These are phyloP conservation scores for Microtus montanus DNA, from an alignment of 2,113 vertebrate genomes.

Conservation along the genomic window DNA sequence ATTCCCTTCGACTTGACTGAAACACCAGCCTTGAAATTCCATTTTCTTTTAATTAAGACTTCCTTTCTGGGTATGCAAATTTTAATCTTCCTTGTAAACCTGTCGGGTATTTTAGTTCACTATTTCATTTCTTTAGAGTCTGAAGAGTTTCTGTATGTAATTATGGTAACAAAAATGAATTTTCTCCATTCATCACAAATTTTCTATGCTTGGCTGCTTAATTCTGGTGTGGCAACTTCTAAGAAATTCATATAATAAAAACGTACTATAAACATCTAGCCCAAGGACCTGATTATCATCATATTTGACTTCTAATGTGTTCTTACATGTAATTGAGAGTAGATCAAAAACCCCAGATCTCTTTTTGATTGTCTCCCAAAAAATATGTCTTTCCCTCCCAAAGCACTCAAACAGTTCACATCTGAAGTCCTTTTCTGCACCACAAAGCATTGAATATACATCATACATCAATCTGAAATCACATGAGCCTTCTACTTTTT, in stretches of 20 bases:
- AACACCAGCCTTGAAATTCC: constrained; percentile 32
- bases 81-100: constrained; percentile 66
- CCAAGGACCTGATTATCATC: not conserved
- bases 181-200: constrained; percentile 30
- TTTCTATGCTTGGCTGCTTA: constrained; percentile 39
- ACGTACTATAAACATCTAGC: not conserved
- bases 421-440: not conserved
- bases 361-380: constrained; percentile 3
- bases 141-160: not conserved
- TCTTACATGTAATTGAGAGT: not conserved
- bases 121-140: constrained; percentile 53
- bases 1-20: constrained; percentile 1
- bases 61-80: constrained; percentile 53
- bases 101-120: constrained; percentile 53
- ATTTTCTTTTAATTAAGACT: constrained; percentile 74
- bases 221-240: constrained; percentile 17
- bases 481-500: not conserved
- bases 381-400: not conserved
- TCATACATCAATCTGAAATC: not conserved
- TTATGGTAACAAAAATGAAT: constrained; percentile 46
- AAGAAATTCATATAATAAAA: constrained; percentile 11
- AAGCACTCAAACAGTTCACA: not conserved
- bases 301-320: constrained; percentile 35
- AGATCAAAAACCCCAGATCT: not conserved
- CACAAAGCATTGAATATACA: not conserved